Evolutionary conservation across 1,140 invertebrate genomes (phyloP), one percentile per base, ranked within the genome.

Genomic region (Drosophila chauvacae): DNA sequence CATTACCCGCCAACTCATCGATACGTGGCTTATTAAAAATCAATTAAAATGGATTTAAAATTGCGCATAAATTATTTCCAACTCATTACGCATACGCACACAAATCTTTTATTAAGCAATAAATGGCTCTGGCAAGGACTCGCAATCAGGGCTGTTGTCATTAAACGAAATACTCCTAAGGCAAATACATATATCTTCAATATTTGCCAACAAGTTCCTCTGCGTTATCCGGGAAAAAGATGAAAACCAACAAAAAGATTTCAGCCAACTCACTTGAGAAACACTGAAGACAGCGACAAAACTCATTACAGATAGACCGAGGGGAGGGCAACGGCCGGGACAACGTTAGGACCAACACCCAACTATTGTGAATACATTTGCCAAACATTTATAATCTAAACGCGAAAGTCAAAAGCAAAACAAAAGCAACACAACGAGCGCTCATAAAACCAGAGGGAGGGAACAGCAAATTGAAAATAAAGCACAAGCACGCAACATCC

Each of bases 341-440:
- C 41, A 50, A 68, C 35, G 39, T 18, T 37, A 64, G 39, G 68
- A 79, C 53, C 73, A 79, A 75, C 51, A 35, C 47, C 48, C 53
- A 58, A 65, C 69, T 75, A 79, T 79, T 84, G 76, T 84, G 57
- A 77, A 80, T 84, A 84, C 81, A 84, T 84, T 83, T 84, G 71
- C 64, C 59, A 84, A 84, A 77, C 81, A 80, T 84, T 84, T 85
- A 84, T 77, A 85, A 84, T 80, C 81, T 84, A 80, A 84, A 53
- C 72, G 65, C 81, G 71, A 80, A 83, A 84, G 76, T 76, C 71
- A 80, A 83, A 78, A 76, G 61, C 80, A 83, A 83, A 83, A 83
- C 80, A 83, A 82, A 82, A 68, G 60, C 70, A 70, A 50, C 60
- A 59, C 56, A 77, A 62, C 63, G 69, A 75, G 57, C 62, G 71